phyloP scores from a whole-genome alignment of 2,888 invertebrate genomes.

The Margaritifera margaritifera region DNA sequence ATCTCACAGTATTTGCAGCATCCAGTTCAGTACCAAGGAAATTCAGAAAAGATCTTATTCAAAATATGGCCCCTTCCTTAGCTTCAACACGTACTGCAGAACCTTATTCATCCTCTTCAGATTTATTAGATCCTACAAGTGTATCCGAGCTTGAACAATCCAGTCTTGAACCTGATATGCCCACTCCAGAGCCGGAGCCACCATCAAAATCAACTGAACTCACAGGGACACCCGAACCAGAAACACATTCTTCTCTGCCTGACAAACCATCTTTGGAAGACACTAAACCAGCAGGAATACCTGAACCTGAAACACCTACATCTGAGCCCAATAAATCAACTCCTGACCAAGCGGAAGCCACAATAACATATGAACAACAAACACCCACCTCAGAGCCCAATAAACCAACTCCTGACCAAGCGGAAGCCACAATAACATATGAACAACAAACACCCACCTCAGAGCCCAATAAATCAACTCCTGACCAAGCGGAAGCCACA shows the following conservation, averaged over 20 bases:
- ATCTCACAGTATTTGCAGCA: too few species aligned
- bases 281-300: conserved; percentile 4
- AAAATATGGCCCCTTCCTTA: too few species aligned
- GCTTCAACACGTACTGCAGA: too few species aligned
- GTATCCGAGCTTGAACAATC: conserved; percentile 8
- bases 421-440: conserved; percentile 6
- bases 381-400: conserved; percentile 6
- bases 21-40: too few species aligned
- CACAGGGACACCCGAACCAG: conserved; percentile 2
- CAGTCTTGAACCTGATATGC: neutral
- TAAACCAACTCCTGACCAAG: conserved; percentile 16
- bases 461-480: conserved; percentile 13
- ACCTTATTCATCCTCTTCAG: too few species aligned
- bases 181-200: conserved; percentile 5
- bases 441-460: conserved; percentile 9
- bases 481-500: conserved; percentile 9
- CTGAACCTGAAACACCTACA: conserved; percentile 12
- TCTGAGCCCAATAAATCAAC: conserved; percentile 18
- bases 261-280: conserved; percentile 4
- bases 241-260: conserved; percentile 1
- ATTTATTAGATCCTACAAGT: conserved; percentile 2
- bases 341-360: conserved; percentile 12
- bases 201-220: conserved; percentile 10
- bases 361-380: conserved; percentile 11
- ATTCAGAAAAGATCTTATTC: too few species aligned